Percentiles rank a stretch among this genome's conserved stretches.
Evolutionary conservation across 2,113 vertebrate genomes (phyloP).

Genomic region (Condylura cristata): DNA sequence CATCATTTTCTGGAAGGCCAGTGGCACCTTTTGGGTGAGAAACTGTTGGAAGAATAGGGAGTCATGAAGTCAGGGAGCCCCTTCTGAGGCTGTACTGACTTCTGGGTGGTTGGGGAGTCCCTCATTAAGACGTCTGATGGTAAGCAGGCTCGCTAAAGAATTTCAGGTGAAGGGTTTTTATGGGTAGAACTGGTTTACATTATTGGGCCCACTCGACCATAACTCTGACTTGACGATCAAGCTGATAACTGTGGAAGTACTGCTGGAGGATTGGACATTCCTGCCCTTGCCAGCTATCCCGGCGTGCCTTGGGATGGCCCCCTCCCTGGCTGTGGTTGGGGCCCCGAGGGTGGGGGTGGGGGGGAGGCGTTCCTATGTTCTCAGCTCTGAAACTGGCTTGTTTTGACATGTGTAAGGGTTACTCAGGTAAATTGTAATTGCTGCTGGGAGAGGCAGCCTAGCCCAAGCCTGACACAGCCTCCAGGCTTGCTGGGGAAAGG

Average conservation of each 20-base stretch:
- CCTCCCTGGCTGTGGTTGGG: background rate
- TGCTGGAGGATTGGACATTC: background rate
- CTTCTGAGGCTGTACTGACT: background rate
- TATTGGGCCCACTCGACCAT: background rate
- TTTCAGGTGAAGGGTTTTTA: background rate
- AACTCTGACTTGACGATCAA: background rate
- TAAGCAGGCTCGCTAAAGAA: background rate
- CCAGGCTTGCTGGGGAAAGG: background rate
- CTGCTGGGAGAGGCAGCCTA: background rate
- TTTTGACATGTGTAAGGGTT: slow-evolving; percentile 45
- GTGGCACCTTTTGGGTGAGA: background rate
- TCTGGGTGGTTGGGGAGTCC: background rate
- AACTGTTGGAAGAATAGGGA: background rate
- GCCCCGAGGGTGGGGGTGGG: background rate
- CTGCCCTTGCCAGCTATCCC: background rate
- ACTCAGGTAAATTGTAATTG: slow-evolving; percentile 50
- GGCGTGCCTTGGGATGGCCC: background rate
- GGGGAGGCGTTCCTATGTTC: background rate
- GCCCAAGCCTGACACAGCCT: background rate
- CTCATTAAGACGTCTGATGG: background rate
- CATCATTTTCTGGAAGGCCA: background rate
- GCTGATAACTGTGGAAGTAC: background rate
- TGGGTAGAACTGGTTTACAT: slow-evolving; percentile 13
- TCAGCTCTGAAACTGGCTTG: background rate
- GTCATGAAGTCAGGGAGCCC: background rate